Percentiles rank a stretch among this genome's conserved stretches.
phyloP scores from a whole-genome alignment of 1,140 invertebrate species.

The Drosophila prosaltans region DNA sequence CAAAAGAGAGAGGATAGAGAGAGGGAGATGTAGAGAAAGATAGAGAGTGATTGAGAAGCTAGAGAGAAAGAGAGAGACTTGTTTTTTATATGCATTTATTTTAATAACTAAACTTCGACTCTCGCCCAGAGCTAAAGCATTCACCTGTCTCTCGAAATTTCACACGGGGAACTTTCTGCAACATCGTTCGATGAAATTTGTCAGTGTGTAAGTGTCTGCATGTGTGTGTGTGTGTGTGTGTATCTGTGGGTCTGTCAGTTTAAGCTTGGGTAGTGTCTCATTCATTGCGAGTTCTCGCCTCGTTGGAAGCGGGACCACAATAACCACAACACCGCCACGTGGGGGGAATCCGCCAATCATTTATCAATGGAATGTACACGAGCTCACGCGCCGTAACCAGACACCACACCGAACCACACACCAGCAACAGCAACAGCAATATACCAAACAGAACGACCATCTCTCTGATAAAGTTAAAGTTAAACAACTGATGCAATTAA shows the following conservation, averaged over 20 bases:
- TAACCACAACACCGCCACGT: constrained; percentile 28
- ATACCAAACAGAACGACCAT: not conserved
- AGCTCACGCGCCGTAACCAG: constrained; percentile 38
- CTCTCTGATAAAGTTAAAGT: constrained; percentile 34
- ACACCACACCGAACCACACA: constrained; percentile 21
- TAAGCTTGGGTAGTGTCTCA: constrained; percentile 16
- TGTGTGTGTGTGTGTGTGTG: not conserved
- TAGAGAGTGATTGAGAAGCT: not conserved
- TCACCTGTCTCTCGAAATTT: constrained; percentile 1
- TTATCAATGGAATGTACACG: constrained; percentile 70
- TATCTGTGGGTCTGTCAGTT: not conserved
- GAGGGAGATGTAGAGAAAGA: not conserved
- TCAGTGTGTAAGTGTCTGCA: not conserved
- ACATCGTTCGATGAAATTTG: constrained; percentile 21
- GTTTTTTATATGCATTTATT: constrained; percentile 27
- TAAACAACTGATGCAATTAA: constrained; percentile 62
- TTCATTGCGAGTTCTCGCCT: constrained; percentile 70
- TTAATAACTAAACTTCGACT: not conserved
- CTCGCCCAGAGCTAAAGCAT: not conserved
- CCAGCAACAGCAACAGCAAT: not conserved
- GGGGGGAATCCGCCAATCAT: constrained; percentile 62
- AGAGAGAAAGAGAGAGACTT: constrained; percentile 30
- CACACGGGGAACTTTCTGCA: constrained; percentile 48
- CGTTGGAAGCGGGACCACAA: constrained; percentile 42
- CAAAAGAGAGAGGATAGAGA: not conserved